These are phyloP conservation scores for Mythimna vitellina DNA, from an alignment of 2,888 invertebrate genomes.

Conservation along the genomic window DNA sequence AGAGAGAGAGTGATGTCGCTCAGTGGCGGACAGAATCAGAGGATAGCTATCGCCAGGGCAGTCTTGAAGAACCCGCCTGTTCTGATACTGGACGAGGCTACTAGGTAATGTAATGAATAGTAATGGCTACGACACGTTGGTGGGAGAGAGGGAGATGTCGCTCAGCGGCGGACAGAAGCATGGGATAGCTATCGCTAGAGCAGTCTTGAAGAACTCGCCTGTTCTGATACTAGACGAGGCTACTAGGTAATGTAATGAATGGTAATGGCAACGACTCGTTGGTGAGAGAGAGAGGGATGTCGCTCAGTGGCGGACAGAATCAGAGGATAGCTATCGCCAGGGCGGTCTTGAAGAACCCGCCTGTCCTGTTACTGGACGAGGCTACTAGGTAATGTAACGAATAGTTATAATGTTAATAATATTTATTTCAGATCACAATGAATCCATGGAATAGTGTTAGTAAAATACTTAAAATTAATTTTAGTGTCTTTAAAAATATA, in stretches of 20 bases:
- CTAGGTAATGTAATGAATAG: slow-evolving; percentile 92
- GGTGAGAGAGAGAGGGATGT: slow-evolving; percentile 97
- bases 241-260: slow-evolving; percentile 92
- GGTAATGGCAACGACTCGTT: slow-evolving; percentile 94
- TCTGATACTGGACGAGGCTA: slow-evolving; percentile 98
- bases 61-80: slow-evolving; percentile 97
- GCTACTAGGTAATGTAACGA: slow-evolving; percentile 94
- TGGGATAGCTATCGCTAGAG: slow-evolving; percentile 98
- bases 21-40: slow-evolving; percentile 98
- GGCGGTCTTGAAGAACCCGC: slow-evolving; percentile 97
- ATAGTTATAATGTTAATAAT: too few species aligned
- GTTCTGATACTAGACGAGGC: slow-evolving; percentile 98
- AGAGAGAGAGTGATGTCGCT: slow-evolving; percentile 98
- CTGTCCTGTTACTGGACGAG: slow-evolving; percentile 97
- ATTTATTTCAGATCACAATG: too few species aligned
- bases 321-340: slow-evolving; percentile 98
- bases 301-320: slow-evolving; percentile 98
- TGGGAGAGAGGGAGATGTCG: slow-evolving; percentile 97
- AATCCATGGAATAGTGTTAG: too few species aligned
- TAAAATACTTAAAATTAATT: too few species aligned
- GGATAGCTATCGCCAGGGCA: slow-evolving; percentile 98
- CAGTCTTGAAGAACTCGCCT: slow-evolving; percentile 97
- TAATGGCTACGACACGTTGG: too few species aligned
- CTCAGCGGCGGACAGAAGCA: slow-evolving; percentile 99
- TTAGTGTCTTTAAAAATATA: too few species aligned